These are phyloP conservation scores for Aphidius ervi DNA, from an alignment of 1,140 invertebrate species.

Conservation along the genomic window DNA sequence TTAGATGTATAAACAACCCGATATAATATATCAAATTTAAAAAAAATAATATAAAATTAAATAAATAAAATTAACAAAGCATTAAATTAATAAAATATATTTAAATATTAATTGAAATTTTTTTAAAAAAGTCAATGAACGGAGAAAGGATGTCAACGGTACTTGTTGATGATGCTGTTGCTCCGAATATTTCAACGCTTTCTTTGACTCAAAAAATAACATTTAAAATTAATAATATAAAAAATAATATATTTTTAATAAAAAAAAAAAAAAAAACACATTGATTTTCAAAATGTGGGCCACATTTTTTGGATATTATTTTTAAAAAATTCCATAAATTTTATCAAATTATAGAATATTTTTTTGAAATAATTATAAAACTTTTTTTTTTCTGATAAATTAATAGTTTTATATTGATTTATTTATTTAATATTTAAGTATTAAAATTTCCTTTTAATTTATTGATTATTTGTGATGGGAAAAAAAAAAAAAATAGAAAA, in stretches of 20 bases:
- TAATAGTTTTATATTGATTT: too few species aligned
- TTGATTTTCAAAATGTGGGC: too few species aligned
- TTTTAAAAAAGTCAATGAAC: neutral
- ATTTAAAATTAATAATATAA: neutral
- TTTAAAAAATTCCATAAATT: neutral
- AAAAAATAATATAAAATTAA: neutral
- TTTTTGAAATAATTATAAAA: too few species aligned
- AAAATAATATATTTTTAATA: too few species aligned
- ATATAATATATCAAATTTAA: neutral
- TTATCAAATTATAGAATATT: neutral
- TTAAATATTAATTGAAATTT: neutral
- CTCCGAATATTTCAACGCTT: neutral
- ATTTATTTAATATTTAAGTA: neutral
- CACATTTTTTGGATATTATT: neutral
- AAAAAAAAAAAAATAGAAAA: too few species aligned
- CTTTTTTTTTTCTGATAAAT: too few species aligned
- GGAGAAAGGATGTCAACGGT: slow-evolving; percentile 14
- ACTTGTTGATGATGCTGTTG: neutral
- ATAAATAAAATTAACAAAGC: neutral
- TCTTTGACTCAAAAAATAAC: slow-evolving; percentile 1
- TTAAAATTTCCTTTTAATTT: neutral
- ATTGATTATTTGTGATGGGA: too few species aligned
- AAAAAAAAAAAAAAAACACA: too few species aligned
- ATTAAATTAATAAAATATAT: neutral
- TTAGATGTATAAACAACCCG: too few species aligned